Evolutionary conservation across 2,888 invertebrate genomes (phyloP).

Genomic region (Blastobasis lacticolella): DNA sequence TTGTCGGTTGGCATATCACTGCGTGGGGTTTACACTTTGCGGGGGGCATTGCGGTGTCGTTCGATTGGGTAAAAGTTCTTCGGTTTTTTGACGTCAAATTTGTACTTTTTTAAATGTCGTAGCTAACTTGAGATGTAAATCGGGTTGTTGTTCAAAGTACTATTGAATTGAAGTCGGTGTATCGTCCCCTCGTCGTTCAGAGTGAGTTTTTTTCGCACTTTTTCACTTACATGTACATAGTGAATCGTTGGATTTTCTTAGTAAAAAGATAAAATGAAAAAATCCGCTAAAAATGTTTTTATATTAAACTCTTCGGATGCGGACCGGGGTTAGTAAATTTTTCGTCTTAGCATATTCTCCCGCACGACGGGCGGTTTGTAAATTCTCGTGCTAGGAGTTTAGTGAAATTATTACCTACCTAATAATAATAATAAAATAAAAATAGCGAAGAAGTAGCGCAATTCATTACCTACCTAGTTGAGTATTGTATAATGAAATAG

Average conservation of each 20-base stretch:
- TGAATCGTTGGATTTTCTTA: constrained; percentile 38
- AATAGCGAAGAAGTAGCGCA: constrained; percentile 65
- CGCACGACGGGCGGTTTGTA: constrained; percentile 33
- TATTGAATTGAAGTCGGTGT: constrained; percentile 28
- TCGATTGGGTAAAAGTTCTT: constrained; percentile 18
- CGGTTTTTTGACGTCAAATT: constrained; percentile 44
- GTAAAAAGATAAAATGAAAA: constrained; percentile 38
- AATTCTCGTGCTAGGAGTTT: constrained; percentile 53
- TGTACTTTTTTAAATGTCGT: constrained; percentile 51
- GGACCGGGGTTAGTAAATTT: constrained; percentile 47
- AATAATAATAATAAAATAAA: constrained; percentile 20
- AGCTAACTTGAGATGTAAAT: constrained; percentile 30
- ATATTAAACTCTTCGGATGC: constrained; percentile 43
- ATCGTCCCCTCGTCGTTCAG: constrained; percentile 49
- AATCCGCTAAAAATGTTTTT: constrained; percentile 55
- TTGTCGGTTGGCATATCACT: constrained; percentile 61
- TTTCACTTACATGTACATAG: constrained; percentile 56
- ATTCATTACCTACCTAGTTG: constrained; percentile 67
- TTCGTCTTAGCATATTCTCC: constrained; percentile 36
- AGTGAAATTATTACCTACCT: constrained; percentile 55
- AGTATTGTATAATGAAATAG: constrained; percentile 55
- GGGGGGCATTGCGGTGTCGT: constrained; percentile 45
- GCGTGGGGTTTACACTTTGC: constrained; percentile 39
- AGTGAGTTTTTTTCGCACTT: constrained; percentile 55
- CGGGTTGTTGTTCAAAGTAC: constrained; percentile 34